Conservation (phyloP, 2,888 invertebrate species). For the Pammene fasciana region DNA sequence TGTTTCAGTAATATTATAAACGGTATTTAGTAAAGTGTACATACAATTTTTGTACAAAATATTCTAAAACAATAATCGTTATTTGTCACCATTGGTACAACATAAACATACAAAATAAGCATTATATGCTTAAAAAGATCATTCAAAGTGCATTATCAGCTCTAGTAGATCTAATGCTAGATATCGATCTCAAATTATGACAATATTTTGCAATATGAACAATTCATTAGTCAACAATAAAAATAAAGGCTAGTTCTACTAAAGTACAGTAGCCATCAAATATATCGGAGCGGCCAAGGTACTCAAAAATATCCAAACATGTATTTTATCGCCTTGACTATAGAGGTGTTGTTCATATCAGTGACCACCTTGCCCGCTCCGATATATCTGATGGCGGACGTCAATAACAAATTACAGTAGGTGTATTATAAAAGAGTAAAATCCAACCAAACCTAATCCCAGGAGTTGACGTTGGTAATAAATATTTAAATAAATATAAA, state of each 20-base stretch:
- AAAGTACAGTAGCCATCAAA: too few relatives aligned
- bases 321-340: too few relatives aligned
- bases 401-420: too few relatives aligned
- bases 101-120: constrained; percentile 60
- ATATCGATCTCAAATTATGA: background rate
- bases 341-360: too few relatives aligned
- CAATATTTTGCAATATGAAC: constrained; percentile 2
- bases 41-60: constrained; percentile 80
- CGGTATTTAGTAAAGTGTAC: constrained; percentile 68
- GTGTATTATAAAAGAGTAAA: too few relatives aligned
- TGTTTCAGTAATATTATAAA: constrained; percentile 77
- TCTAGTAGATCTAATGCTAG: constrained; percentile 19
- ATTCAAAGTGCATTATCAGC: constrained; percentile 14
- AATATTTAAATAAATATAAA: too few relatives aligned
- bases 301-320: too few relatives aligned
- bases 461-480: too few relatives aligned
- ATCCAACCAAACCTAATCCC: too few relatives aligned
- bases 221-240: constrained; percentile 25
- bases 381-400: too few relatives aligned
- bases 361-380: too few relatives aligned
- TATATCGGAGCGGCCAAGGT: too few relatives aligned
- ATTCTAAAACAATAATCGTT: constrained; percentile 65
- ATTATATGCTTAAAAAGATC: constrained; percentile 64
- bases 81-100: constrained; percentile 66
- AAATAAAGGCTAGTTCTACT: constrained; percentile 13